Base-by-base conservation (phyloP, 2,797 vertebrate species). In the Apodemus agrarius region DNA sequence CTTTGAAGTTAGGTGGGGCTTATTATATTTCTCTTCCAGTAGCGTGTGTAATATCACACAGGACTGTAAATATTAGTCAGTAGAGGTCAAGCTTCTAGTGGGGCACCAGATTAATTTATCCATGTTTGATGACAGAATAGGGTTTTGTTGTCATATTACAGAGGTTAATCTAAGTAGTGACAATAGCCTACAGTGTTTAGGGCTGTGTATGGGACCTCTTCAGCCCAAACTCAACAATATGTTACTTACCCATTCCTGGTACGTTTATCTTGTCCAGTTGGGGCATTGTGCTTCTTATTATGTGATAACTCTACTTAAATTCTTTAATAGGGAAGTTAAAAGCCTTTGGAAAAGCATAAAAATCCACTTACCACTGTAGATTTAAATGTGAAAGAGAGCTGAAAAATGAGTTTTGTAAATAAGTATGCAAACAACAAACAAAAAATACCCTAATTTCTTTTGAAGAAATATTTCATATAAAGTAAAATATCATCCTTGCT, bases 401-500 rank as follows among this genome's bases (percentile, higher is more conserved):
- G 34, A 75, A 54, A 24, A 57, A 74, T 74, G 12, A 37, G 7
- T 74, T 74, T 63, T 49, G 26, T 81, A 92, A 91, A 78, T 78
- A 89, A 89, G 69, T 63, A 3, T 0, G 29, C 10, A 11, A 59
- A 54, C n/a, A 37, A 21, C 3, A 54, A 59, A 43, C 29, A 22
- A 87, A 89, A 93, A 75, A 89, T 57, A 57, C 54, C 54, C 22
- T 7, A 61, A 59, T 59, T 26, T 61, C 52, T 61, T 61, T n/a
- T 69, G 24, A 16, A 40, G 43, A 72, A 81, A 57, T 29, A 88
- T 8, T 76, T 76, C 31, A 31, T 26, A 46, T 65, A 96, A 79
- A 87, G 86, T 75, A 82, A 54, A 80, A 26, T n/a, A n/a, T 57
- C 2, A 81, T 29, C 59, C 3, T 93, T 94, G 37, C 59, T 65